phyloP scores from a whole-genome alignment of 2,888 invertebrate species.

The Limnephilus auricula region DNA sequence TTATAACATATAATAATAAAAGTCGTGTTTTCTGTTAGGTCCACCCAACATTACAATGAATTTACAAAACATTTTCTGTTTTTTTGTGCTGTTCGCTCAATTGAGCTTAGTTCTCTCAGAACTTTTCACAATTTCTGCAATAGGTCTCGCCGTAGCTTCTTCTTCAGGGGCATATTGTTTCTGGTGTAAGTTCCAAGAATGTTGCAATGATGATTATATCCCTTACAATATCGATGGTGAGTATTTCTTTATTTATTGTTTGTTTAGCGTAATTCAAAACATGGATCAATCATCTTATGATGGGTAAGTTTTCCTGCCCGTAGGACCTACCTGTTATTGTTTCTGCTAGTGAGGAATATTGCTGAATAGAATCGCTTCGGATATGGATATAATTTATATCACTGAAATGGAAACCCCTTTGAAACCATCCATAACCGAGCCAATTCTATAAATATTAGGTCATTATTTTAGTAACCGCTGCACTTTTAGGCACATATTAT shows the following conservation, averaged over 20 bases:
- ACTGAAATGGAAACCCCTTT: too few species aligned
- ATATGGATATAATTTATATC: too few species aligned
- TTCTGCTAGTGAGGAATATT: too few species aligned
- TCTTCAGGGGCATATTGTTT: conserved; percentile 28
- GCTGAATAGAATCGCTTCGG: too few species aligned
- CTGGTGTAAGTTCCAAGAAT: conserved; percentile 77
- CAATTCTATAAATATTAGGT: too few species aligned
- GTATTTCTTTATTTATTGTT: conserved; percentile 67
- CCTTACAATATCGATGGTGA: conserved; percentile 76
- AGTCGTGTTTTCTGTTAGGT: background rate
- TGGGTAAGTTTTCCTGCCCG: too few species aligned
- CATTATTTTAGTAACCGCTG: too few species aligned
- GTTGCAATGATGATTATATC: conserved; percentile 78
- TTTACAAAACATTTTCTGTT: background rate
- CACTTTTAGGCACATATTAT: too few species aligned
- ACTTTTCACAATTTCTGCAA: conserved; percentile 17
- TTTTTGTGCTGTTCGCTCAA: background rate
- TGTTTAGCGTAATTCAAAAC: background rate
- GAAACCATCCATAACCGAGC: too few species aligned
- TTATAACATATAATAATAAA: background rate
- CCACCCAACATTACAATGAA: background rate
- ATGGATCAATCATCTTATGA: background rate
- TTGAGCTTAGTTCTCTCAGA: background rate
- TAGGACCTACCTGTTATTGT: too few species aligned
- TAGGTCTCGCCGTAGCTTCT: conserved; percentile 5